phyloP scores from a whole-genome alignment of 2,888 invertebrate genomes.

The Chrysina gloriosa region DNA sequence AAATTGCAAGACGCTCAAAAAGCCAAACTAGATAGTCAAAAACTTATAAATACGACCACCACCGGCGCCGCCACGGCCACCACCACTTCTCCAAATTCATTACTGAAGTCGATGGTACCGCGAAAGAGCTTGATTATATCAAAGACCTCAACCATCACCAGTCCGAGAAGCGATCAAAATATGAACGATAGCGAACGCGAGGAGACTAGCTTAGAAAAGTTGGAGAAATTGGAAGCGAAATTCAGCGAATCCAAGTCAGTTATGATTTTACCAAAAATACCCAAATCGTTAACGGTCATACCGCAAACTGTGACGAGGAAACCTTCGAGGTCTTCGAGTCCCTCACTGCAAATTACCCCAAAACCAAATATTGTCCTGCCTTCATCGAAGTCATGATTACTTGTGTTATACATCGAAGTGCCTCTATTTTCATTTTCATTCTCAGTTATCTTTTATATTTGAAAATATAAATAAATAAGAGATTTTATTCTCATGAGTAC shows the following conservation, averaged over 20 bases:
- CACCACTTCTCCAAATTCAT: constrained; percentile 49
- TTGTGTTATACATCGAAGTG: constrained; percentile 55
- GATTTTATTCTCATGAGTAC: constrained; percentile 34
- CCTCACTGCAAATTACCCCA: constrained; percentile 57
- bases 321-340: constrained; percentile 58
- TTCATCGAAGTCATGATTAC: constrained; percentile 59
- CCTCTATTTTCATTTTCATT: constrained; percentile 48
- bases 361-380: constrained; percentile 47
- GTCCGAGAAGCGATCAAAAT: constrained; percentile 12
- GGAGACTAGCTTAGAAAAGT: constrained; percentile 62
- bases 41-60: no score
- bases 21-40: constrained; percentile 46
- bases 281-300: constrained; percentile 84
- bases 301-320: constrained; percentile 71
- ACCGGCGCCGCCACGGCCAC: no score
- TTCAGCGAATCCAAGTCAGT: constrained; percentile 61
- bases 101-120: constrained; percentile 56
- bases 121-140: constrained; percentile 57
- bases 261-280: constrained; percentile 79
- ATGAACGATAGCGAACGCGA: constrained; percentile 46
- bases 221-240: constrained; percentile 64
- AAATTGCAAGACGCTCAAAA: constrained; percentile 72
- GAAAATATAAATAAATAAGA: constrained; percentile 18
- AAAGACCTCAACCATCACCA: constrained; percentile 56
- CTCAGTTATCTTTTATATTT: constrained; percentile 22